Percentiles rank a stretch among this genome's conserved stretches.
phyloP scores from a whole-genome alignment of 2,797 vertebrate species.

The Hemibagrus guttatus region DNA sequence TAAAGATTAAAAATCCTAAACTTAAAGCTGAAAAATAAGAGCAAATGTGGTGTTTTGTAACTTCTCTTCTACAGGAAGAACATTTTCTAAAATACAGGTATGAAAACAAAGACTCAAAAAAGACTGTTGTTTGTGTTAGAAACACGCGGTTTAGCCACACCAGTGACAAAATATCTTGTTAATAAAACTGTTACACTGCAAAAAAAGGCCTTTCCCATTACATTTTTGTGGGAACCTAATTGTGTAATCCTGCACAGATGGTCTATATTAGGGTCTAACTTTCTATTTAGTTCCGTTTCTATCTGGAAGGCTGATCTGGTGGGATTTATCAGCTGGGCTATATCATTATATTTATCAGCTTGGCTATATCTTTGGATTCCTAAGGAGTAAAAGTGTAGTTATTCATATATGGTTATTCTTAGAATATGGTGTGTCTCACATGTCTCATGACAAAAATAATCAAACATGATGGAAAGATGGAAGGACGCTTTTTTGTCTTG shows the following conservation, averaged over 20 bases:
- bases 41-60: neutral
- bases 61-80: neutral
- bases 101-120: neutral
- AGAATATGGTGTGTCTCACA: neutral
- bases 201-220: neutral
- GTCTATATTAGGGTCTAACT: neutral
- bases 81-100: neutral
- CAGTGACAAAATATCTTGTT: neutral
- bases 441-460: neutral
- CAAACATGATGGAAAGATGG: neutral
- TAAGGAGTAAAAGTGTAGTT: neutral
- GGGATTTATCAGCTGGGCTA: neutral
- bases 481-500: neutral
- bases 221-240: neutral
- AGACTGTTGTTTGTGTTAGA: neutral
- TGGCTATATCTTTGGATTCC: neutral
- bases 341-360: neutral
- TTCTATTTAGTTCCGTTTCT: no score
- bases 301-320: neutral
- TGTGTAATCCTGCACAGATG: neutral
- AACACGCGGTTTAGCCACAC: neutral
- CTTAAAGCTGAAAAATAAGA: neutral
- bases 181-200: neutral
- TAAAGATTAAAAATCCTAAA: neutral
- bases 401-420: neutral